Evolutionary conservation across 2,888 invertebrate genomes (phyloP), one percentile per base, ranked within the genome.

Genomic region (Drosophila infuscata): DNA sequence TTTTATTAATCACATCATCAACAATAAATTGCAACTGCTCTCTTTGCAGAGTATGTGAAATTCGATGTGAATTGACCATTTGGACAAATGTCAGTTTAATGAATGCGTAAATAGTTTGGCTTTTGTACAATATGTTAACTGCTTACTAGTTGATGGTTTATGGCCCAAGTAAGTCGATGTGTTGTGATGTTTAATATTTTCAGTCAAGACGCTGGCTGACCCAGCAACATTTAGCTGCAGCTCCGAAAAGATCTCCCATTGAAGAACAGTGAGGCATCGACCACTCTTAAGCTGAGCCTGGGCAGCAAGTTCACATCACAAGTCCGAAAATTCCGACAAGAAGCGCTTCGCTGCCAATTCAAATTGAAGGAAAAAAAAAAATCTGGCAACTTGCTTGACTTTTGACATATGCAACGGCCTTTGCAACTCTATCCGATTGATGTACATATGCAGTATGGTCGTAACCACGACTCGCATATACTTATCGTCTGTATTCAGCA

Each of bases 361-460:
- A 25, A 58, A 65, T 68, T 58, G 56, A 25, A 25, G 63, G 57
- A 57, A 62, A 78, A 68, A 60, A 60, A 57, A 62, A 78, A 68
- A 67, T 25, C 64, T 53, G 33, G 59, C 70, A 68, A 58, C 57
- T 20, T 65, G 59, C 57, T 79, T 87, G 89, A 87, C 87, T 81
- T 82, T 81, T 87, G 89, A 82, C 87, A 88, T 87, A 88, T 87
- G 74, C 87, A 84, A 76, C 87, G 89, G 89, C 87, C 87, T 87
- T 86, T 87, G 74, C 66, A 76, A 60, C 61, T 36, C 53, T 38
- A 59, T 64, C 71, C 80, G 88, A 82, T 86, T 87, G 86, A 88
- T 88, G 76, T 82, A 69, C 56, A 70, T 36, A 54, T 29, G 36
- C 36, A 54, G 33, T 35, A 17, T 54, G 15, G 53, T 43, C 20